Evolutionary conservation across 2,113 vertebrate genomes (phyloP), one percentile per base, ranked within the genome.

Genomic region (Columba livia): DNA sequence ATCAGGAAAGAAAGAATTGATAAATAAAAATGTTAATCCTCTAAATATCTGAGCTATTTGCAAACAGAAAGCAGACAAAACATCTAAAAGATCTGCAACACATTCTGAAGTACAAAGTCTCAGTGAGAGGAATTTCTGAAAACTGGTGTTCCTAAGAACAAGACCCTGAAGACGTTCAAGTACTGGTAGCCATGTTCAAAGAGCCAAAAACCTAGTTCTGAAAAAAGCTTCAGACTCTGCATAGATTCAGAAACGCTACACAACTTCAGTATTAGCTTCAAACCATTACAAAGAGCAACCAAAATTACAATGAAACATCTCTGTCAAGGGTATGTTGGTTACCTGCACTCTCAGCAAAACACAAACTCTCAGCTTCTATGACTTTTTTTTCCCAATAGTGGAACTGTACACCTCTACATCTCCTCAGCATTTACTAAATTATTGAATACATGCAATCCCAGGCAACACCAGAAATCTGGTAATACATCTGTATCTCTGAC

Each of bases 361-460:
- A 56, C 10, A 58, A 29, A 60, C 12, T 79, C 36, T 48, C 66
- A 86, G 31, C 14, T 77, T 42, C 50, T 53, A 26, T 0, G 0
- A 54, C 31, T 89, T 90, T 42, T 31, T 44, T 47, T 73, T 74
- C 19, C 47, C 21, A 40, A 6, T 1, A 74, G 17, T 32, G 13
- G 29, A 87, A 86, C 8, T 1, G 0, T 6, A 72, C 5, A 79
- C 4, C 15, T 13, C 0, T 2, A 62, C 14, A 10, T 74, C 9
- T 6, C n/a, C 34, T 62, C 26, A 72, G 61, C 23, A 87, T 29
- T 48, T 71, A 32, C 24, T 71, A 21, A 48, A 82, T 40, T 73
- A 90, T 38, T 74, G 60, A 81, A 87, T 20, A 25, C 2, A 26
- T 8, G 11, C 7, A 86, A 58, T 24, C 74, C 23, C 42, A 70